These are phyloP conservation scores for Sitobion miscanthi DNA, from an alignment of 1,140 invertebrate genomes.

Conservation along the genomic window DNA sequence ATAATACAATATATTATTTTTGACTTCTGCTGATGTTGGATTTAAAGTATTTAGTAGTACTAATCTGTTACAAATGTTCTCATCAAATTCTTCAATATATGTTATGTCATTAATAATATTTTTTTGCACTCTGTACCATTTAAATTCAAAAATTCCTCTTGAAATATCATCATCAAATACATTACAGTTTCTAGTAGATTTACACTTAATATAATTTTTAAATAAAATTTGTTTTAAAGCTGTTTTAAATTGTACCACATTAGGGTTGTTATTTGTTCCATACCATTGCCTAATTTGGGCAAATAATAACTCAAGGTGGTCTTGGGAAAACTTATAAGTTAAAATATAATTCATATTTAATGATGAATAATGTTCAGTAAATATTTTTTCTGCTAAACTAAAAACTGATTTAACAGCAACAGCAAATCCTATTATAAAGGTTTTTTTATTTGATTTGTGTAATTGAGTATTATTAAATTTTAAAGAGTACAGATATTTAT, in stretches of 20 bases:
- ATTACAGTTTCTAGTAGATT: background rate
- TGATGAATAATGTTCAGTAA: no score
- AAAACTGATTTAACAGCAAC: background rate
- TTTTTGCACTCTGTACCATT: background rate
- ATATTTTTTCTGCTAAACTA: no score
- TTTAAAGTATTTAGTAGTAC: constrained; percentile 2
- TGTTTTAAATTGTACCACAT: background rate
- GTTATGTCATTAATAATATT: background rate
- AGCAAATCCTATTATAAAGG: no score
- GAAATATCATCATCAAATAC: background rate
- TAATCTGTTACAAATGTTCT: background rate
- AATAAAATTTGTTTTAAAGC: no score
- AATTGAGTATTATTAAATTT: no score
- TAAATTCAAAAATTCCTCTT: constrained; percentile 3
- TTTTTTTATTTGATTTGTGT: no score
- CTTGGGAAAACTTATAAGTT: no score
- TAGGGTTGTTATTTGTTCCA: background rate
- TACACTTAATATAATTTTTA: background rate
- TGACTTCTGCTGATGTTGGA: background rate
- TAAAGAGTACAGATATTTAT: no score
- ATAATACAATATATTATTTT: constrained; percentile 5
- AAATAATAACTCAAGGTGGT: no score
- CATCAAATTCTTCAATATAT: background rate
- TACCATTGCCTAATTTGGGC: background rate
- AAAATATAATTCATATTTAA: no score